Evolutionary conservation across 1,140 invertebrate species (phyloP), one percentile per base, ranked within the genome.

Genomic region (Sinella curviseta): DNA sequence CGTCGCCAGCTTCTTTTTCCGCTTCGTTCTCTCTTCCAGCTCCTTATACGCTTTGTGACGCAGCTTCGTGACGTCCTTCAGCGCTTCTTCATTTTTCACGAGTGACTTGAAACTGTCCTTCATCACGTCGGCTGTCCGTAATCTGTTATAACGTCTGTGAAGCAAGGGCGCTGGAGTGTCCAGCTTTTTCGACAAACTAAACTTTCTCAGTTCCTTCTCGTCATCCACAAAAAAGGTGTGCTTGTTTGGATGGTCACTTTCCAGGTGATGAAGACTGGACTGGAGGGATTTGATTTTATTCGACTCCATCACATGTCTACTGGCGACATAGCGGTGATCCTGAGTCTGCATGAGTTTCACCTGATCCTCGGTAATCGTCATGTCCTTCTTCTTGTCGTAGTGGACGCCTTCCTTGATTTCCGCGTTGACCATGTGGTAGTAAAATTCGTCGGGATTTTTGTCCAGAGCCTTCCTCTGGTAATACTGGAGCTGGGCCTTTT

Each of bases 401-500:
- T 95, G 94, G 2, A 88, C 85, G 34, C 89, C 90, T 87, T 91
- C 89, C 87, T 92, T 88, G 1, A 95, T 88, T 88, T 93, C 91
- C 0, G 96, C 96, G 86, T 96, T 97, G 48, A 97, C 92, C 98
- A 99, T 99, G 84, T 99, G 97, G 87, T 95, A 97, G 86, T 98
- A 95, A 88, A 99, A 99, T 88, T 99, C 98, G 92, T 99, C 97
- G 0, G 96, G 96, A 91, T 99, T 99, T 86, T 92, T 94, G 84
- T 98, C 93, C 20, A 97, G 86, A 0, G 95, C 97, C 73, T 94
- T 91, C 86, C 93, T 93, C 70, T 91, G 91, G 33, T 99, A 86
- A n/a, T 93, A 84, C 86, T 96, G 94, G 0, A 99, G 84, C 0
- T 94, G 93, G 34, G 90, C 89, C 78, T 94, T 90, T 84, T 98